Base-by-base conservation (phyloP, 2,113 vertebrate genomes). In the Phylloscopus trochilus region DNA sequence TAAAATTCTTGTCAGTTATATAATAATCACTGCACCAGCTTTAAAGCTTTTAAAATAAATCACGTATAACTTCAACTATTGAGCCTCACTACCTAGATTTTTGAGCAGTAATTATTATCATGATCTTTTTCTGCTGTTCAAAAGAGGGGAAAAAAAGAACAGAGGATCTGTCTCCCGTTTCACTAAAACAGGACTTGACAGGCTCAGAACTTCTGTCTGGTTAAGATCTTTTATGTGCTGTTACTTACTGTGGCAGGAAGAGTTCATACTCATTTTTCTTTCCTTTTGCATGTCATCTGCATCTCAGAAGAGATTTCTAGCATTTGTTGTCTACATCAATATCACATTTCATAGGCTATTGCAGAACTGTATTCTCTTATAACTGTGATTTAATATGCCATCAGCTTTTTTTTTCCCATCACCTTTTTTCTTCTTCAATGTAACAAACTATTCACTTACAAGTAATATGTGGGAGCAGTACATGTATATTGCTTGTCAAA, bases 111-210 rank as follows among this genome's bases (percentile, higher is more conserved):
- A 84, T 91, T 78, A 89, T 77, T 53, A 51, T 31, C 21, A 52
- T 70, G 55, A 55, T 87, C 31, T 93, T 83, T 55, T n/a, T 80
- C 33, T 83, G 13, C 75, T 94, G 78, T 87, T 91, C 87, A 95
- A 86, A 92, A 87, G 33, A 68, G 3, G 4, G 4, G 6, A 6
- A 6, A 63, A 91, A 93, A 93, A 83, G 73, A 96, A 95, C 30
- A 95, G 87, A 97, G 35, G 53, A 68, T 76, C 63, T 92, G 63
- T 92, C 74, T 92, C 8, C 13, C 20, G 2, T 83, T 96, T 88
- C 55, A 81, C 26, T 72, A 60, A 77, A 96, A 55, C 53, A 92
- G 60, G 83, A 85, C 46, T 47, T 96, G 96, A 93, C 87, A 90
- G 68, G 21, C 56, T 96, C 37, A 87, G 73, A 95, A 94, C 55